Evolutionary conservation across 2,888 invertebrate genomes (phyloP).

Genomic region (Pardosa pseudoannulata): DNA sequence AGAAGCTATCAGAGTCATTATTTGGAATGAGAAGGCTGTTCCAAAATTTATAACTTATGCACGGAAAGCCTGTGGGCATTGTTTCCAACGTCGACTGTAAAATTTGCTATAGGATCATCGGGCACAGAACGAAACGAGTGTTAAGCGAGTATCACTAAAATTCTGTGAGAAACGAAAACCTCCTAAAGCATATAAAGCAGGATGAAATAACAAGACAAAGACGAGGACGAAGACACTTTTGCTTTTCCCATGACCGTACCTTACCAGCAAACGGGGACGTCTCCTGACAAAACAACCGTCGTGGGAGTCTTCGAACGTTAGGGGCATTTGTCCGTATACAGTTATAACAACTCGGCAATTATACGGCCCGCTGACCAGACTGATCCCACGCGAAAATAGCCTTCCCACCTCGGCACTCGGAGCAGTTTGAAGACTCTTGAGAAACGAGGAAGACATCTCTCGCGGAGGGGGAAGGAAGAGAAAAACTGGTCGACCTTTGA

Average conservation of each 20-base stretch:
- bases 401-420: background rate
- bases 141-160: too few species aligned
- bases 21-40: too few species aligned
- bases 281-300: background rate
- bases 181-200: background rate
- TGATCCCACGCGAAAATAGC: conserved; percentile 41
- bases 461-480: background rate
- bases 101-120: too few species aligned
- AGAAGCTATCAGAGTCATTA: too few species aligned
- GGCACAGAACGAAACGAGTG: too few species aligned
- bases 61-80: too few species aligned
- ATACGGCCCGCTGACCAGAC: conserved; percentile 49
- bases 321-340: conserved; percentile 28
- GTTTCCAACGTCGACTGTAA: too few species aligned
- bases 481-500: conserved; percentile 2
- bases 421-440: background rate
- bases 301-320: conserved; percentile 22
- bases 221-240: background rate
- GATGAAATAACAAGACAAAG: background rate
- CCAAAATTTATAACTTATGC: too few species aligned
- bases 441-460: conserved; percentile 51
- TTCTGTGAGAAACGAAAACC: background rate
- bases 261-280: background rate
- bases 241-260: background rate
- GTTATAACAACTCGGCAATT: conserved; percentile 37